phyloP scores from a whole-genome alignment of 2,113 vertebrate genomes.

The Nibea coibor region DNA sequence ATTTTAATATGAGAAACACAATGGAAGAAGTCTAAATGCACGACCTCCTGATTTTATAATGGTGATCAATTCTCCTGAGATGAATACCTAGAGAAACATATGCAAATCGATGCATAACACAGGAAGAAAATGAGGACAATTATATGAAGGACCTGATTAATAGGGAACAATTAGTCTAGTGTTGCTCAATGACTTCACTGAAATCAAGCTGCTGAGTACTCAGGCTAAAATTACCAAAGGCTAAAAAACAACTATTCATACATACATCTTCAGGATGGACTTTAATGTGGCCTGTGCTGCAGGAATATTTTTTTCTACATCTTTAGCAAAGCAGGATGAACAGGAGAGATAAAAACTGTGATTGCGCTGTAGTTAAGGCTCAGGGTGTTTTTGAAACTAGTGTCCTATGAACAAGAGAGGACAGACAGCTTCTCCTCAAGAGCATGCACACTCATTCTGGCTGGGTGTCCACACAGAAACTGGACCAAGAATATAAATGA shows the following conservation, averaged over 20 bases:
- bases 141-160: background rate
- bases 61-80: background rate
- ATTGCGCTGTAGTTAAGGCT: background rate
- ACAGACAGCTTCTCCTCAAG: background rate
- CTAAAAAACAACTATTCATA: background rate
- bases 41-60: constrained; percentile 10
- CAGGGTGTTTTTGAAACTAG: background rate
- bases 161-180: background rate
- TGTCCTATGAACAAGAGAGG: background rate
- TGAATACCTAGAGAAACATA: background rate
- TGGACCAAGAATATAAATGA: background rate
- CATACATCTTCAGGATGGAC: background rate
- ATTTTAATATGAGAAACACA: background rate
- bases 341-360: background rate
- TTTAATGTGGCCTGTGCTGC: background rate
- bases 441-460: background rate
- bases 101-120: constrained; percentile 13
- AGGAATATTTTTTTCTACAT: background rate
- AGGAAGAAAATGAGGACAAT: background rate
- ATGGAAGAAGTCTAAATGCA: background rate
- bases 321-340: background rate
- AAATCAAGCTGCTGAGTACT: background rate
- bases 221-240: background rate
- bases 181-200: background rate
- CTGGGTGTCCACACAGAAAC: background rate